A percentile compares a stretch with the other conserved stretches of the same genome.
phyloP scores from a whole-genome alignment of 2,797 vertebrate species.

The Enoplosus armatus region DNA sequence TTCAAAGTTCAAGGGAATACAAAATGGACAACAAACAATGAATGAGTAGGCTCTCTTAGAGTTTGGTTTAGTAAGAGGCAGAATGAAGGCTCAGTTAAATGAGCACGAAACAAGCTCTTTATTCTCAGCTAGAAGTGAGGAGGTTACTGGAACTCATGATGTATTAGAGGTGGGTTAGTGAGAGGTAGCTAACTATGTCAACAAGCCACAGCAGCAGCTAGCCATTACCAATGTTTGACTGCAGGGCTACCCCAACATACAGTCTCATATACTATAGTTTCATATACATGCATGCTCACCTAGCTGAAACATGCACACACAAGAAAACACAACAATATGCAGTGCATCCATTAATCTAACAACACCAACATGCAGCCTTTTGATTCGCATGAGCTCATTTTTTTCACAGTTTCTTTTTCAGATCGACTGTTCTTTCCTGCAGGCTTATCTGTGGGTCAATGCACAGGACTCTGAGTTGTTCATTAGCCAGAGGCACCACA shows the following conservation, averaged over 20 bases:
- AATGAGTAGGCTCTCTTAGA: slow-evolving; percentile 27
- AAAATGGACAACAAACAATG: slow-evolving; percentile 45
- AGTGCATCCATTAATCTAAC: slow-evolving; percentile 4
- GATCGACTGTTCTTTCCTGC: slow-evolving; percentile 50
- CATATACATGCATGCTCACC: background rate
- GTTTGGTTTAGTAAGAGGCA: slow-evolving; percentile 21
- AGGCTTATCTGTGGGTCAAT: slow-evolving; percentile 72
- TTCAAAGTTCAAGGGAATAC: slow-evolving; percentile 56
- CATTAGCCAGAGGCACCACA: slow-evolving; percentile 69
- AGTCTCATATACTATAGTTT: background rate
- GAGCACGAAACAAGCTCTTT: slow-evolving; percentile 28
- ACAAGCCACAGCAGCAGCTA: slow-evolving; percentile 28
- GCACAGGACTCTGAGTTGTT: slow-evolving; percentile 68
- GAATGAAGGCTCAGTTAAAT: slow-evolving; percentile 8
- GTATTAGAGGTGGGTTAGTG: slow-evolving; percentile 1
- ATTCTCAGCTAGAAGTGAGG: background rate
- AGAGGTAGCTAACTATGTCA: slow-evolving; percentile 36
- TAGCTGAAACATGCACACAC: slow-evolving; percentile 2
- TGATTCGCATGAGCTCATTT: slow-evolving; percentile 8
- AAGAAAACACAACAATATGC: slow-evolving; percentile 14
- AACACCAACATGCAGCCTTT: slow-evolving; percentile 21
- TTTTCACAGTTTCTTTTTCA: slow-evolving; percentile 39
- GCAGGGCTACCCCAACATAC: slow-evolving; percentile 2
- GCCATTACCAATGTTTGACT: slow-evolving; percentile 25
- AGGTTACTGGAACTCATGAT: slow-evolving; percentile 15